These are phyloP conservation scores for Oryzias melastigma DNA, from an alignment of 2,113 vertebrate genomes.

Conservation along the genomic window DNA sequence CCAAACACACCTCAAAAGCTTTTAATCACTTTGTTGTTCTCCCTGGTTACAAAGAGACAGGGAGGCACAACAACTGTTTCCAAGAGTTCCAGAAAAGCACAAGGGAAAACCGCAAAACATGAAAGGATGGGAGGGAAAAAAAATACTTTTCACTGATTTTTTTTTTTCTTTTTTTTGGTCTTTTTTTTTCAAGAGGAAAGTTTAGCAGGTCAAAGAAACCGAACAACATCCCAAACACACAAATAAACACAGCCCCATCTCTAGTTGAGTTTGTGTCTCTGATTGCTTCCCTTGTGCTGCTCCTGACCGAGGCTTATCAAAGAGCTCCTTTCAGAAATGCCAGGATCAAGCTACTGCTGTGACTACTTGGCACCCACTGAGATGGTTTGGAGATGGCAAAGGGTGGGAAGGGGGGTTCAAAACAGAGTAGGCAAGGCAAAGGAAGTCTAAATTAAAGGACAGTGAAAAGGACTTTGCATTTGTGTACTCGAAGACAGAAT, in stretches of 20 bases:
- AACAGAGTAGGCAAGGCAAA: slow-evolving; percentile 52
- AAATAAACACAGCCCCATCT: slow-evolving; percentile 61
- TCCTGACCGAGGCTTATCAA: slow-evolving; percentile 71
- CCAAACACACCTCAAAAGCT: slow-evolving; percentile 60
- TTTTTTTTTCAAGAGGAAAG: slow-evolving; percentile 36
- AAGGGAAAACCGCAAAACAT: slow-evolving; percentile 55
- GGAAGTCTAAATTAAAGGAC: slow-evolving; percentile 62
- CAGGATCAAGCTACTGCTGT: slow-evolving; percentile 74
- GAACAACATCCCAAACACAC: slow-evolving; percentile 63
- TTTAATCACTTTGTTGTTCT: slow-evolving; percentile 69
- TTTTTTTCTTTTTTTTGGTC: slow-evolving; percentile 24
- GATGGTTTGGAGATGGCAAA: slow-evolving; percentile 49
- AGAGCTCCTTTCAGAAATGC: slow-evolving; percentile 74
- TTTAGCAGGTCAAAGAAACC: slow-evolving; percentile 70
- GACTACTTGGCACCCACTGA: slow-evolving; percentile 69
- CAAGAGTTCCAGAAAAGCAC: slow-evolving; percentile 52
- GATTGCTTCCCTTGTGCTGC: slow-evolving; percentile 75
- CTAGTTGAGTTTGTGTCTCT: slow-evolving; percentile 67
- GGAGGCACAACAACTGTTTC: slow-evolving; percentile 56
- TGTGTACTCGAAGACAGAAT: slow-evolving; percentile 41
- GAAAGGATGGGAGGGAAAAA: slow-evolving; percentile 23
- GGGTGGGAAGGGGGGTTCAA: slow-evolving; percentile 23
- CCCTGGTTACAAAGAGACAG: slow-evolving; percentile 55
- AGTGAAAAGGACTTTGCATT: slow-evolving; percentile 38
- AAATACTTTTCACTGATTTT: slow-evolving; percentile 51